phyloP scores from a whole-genome alignment of 2,797 vertebrate species.

The Acropternis orthonyx region DNA sequence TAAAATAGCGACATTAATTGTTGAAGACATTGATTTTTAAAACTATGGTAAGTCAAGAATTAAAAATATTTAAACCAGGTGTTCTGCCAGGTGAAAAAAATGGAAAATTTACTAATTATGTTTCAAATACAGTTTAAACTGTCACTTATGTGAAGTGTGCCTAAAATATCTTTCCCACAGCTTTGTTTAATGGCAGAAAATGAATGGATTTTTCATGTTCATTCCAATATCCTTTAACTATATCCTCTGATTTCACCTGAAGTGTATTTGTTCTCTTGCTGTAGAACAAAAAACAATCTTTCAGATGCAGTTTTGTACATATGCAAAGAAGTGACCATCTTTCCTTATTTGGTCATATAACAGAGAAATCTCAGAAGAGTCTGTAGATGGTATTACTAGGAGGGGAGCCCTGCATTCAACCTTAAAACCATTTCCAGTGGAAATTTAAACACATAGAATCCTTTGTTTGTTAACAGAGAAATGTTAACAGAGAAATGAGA shows the following conservation, averaged over 20 bases:
- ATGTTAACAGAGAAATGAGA: not conserved
- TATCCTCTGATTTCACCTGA: not conserved
- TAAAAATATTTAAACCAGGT: not conserved
- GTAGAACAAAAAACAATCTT: not conserved
- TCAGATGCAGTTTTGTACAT: not conserved
- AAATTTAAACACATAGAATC: not conserved
- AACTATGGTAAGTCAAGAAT: not conserved
- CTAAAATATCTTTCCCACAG: not conserved
- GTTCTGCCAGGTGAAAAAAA: not conserved
- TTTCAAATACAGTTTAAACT: not conserved
- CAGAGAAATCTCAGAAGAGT: not conserved
- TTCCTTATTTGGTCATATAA: not conserved
- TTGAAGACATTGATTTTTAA: not conserved
- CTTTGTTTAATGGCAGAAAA: constrained; percentile 12
- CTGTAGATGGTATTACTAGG: not conserved
- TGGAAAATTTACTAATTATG: not conserved
- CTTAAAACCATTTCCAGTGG: not conserved
- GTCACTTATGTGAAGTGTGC: not conserved
- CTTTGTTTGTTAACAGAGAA: not conserved
- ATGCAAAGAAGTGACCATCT: not conserved
- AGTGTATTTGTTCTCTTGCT: not conserved
- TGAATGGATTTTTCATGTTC: not conserved
- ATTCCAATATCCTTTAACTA: not conserved
- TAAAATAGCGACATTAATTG: not conserved
- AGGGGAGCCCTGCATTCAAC: not conserved